A percentile compares a stretch with the other conserved stretches of the same genome.
These are phyloP conservation scores for Synergus umbraculus DNA, from an alignment of 2,888 invertebrate genomes.

Conservation along the genomic window DNA sequence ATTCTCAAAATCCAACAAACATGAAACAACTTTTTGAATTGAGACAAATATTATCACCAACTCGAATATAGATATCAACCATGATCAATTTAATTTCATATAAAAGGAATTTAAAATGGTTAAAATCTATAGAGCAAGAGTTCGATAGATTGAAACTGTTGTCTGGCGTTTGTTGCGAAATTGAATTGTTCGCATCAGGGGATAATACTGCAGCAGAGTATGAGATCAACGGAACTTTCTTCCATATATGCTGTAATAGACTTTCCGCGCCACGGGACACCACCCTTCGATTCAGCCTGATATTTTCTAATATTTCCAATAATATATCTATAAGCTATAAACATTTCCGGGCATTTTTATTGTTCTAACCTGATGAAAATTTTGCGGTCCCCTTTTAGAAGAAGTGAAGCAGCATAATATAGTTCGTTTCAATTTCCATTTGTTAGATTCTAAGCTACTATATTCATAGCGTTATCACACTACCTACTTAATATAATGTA, in stretches of 20 bases:
- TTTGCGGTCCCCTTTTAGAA: background rate
- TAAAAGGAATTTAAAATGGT: constrained; percentile 25
- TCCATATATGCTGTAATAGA: constrained; percentile 23
- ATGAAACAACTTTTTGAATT: too few relatives aligned
- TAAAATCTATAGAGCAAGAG: background rate
- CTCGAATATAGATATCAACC: background rate
- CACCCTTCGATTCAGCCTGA: constrained; percentile 16
- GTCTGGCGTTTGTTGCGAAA: constrained; percentile 29
- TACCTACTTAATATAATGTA: background rate
- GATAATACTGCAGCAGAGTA: constrained; percentile 39
- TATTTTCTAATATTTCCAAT: constrained; percentile 37
- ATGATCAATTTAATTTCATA: constrained; percentile 4
- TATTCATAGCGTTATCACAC: background rate
- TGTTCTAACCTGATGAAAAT: constrained; percentile 21
- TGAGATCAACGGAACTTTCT: constrained; percentile 33
- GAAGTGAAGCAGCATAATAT: background rate
- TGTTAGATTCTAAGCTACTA: too few relatives aligned
- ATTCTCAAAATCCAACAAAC: too few relatives aligned
- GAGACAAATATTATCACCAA: background rate
- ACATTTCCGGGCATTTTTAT: constrained; percentile 22
- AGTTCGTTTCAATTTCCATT: too few relatives aligned
- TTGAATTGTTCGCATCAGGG: constrained; percentile 32
- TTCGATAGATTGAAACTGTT: constrained; percentile 28
- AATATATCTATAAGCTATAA: constrained; percentile 4
- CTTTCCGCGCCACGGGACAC: constrained; percentile 34